Base-by-base conservation (phyloP, 2,113 vertebrate species). In the Notothenia coriiceps region DNA sequence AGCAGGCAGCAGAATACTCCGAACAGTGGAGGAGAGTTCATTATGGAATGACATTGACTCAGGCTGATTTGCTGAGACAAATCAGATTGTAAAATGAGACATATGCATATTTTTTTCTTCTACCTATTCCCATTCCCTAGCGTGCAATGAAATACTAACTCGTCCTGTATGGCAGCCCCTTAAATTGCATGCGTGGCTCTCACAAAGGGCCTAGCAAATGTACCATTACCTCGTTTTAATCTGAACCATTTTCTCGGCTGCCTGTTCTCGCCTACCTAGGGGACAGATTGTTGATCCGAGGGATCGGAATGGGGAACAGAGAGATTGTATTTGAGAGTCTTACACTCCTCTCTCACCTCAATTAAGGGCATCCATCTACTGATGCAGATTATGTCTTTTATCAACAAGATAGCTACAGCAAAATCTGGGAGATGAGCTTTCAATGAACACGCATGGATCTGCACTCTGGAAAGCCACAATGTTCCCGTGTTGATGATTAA, bases 141-240 rank as follows among this genome's bases (percentile, higher is more conserved):
- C 77, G 70, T 70, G 79, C 89, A 80, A 93, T 94, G 89, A 94
- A 93, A 94, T 93, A 94, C 94, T 90, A 93, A 94, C 91, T 91
- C 70, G 22, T 84, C 79, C 90, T 88, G 84, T 89, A 86, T 85
- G 77, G 83, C 88, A 78, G 89, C 74, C 57, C 71, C 77, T 85
- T 93, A 93, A 93, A 93, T 92, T 93, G 88, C 89, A 91, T 89
- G 86, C 72, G 15, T 71, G 60, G 74, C 84, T 88, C 80, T 74
- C 88, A 89, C 91, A 92, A 94, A 92, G 82, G 87, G 62, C 86
- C 85, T 25, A 70, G 89, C 70, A 92, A 92, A 93, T 89, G 89
- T 93, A 85, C 91, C 90, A 94, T 95, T 93, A 94, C 91, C 90
- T 92, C 85, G 59, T 91, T 93, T 93, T 93, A 93, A 94, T 94